A percentile compares a stretch with the other conserved stretches of the same genome.
Conservation (phyloP, 2,113 vertebrate genomes). For the Paralichthys olivaceus region DNA sequence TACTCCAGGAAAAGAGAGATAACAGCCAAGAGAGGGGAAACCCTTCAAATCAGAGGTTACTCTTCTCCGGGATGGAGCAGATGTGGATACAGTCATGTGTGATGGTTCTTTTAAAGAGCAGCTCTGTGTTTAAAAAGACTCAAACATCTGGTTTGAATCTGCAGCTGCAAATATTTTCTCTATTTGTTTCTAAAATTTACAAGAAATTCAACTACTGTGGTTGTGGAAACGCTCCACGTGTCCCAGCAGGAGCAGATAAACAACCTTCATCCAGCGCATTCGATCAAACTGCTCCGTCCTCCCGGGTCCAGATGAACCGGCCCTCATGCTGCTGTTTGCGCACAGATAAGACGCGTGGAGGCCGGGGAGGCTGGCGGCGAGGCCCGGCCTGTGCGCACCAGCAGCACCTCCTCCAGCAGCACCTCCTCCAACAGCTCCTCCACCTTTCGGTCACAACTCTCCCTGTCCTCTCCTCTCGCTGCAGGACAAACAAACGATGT, state of each 20-base stretch:
- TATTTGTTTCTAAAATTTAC: conserved; percentile 13
- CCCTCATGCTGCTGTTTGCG: conserved; percentile 16
- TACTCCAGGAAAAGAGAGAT: conserved; percentile 29
- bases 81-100: conserved; percentile 14
- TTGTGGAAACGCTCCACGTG: background rate
- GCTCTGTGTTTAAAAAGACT: background rate
- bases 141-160: conserved; percentile 19
- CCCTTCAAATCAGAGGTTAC: conserved; percentile 1
- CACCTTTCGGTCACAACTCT: conserved; percentile 11
- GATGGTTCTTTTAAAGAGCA: background rate
- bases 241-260: background rate
- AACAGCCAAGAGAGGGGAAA: conserved; percentile 6
- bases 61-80: conserved; percentile 13
- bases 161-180: conserved; percentile 4
- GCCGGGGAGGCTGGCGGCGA: background rate
- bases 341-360: conserved; percentile 29
- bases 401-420: background rate
- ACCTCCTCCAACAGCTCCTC: background rate
- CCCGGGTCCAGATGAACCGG: background rate
- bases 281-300: background rate
- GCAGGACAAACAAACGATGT: no score
- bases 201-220: background rate
- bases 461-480: conserved; percentile 21
- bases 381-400: background rate
- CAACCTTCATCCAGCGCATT: background rate